A percentile compares a stretch with the other conserved stretches of the same genome.
These are phyloP conservation scores for Ambastaia sidthimunki DNA, from an alignment of 2,797 vertebrate genomes.

Conservation along the genomic window DNA sequence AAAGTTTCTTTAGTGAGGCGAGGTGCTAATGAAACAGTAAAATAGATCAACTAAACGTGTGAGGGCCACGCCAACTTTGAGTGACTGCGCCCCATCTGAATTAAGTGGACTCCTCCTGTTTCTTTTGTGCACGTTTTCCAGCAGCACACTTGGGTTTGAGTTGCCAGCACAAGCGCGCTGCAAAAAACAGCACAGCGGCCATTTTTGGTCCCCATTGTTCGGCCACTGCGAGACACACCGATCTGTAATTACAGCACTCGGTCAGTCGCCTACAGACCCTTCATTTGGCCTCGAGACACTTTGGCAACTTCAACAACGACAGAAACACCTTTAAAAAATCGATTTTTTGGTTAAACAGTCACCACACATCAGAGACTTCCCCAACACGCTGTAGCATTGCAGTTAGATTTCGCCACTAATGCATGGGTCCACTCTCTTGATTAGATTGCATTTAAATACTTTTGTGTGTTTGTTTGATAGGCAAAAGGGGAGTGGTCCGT, in stretches of 20 bases:
- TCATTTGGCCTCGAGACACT: constrained; percentile 46
- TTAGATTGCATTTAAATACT: neutral
- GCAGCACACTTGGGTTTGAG: constrained; percentile 68
- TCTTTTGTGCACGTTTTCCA: constrained; percentile 73
- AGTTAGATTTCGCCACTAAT: neutral
- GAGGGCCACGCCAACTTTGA: constrained; percentile 64
- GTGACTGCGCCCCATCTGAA: constrained; percentile 68
- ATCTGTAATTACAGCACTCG: constrained; percentile 60
- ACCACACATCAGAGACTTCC: neutral
- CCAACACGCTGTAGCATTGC: neutral
- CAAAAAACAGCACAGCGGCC: constrained; percentile 51
- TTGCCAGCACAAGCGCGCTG: constrained; percentile 54
- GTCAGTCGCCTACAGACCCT: constrained; percentile 46
- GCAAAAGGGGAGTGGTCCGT: constrained; percentile 13
- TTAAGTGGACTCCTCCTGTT: constrained; percentile 78
- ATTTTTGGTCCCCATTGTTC: constrained; percentile 55
- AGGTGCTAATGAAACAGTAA: constrained; percentile 71
- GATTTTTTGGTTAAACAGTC: constrained; percentile 38
- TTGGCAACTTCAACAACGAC: constrained; percentile 47
- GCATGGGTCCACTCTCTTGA: neutral
- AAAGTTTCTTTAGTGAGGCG: constrained; percentile 42
- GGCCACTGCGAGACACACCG: constrained; percentile 37
- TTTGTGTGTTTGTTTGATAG: constrained; percentile 42
- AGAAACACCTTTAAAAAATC: constrained; percentile 49
- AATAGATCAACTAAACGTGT: constrained; percentile 70